Evolutionary conservation across 1,140 invertebrate species (phyloP), one percentile per base, ranked within the genome.

Genomic region (Hypothenemus hampei): DNA sequence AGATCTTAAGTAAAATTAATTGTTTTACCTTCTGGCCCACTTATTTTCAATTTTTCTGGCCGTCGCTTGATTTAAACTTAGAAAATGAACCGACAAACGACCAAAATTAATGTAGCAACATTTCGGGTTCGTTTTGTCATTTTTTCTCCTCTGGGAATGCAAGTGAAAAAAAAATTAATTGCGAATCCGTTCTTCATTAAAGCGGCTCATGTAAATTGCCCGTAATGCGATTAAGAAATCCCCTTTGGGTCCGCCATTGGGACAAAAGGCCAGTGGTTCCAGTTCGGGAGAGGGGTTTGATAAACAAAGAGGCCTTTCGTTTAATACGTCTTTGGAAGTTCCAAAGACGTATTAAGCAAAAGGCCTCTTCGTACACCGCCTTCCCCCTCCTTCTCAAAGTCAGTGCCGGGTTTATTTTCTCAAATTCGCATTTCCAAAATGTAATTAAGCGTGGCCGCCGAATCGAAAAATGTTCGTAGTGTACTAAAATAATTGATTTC

Each of bases 401-500:
- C 10, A 11, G 13, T 11, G 13, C 13, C 13, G 26, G 13, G 26
- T 31, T 31, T 11, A 31, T 31, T 31, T 31, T 31, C 8, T 11
- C 10, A 31, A 31, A 31, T 11, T 29, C 2, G 26, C 10, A 31
- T 11, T 31, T 3, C 13, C 8, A 13, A 8, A 31, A 31, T 13
- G 13, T 1, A 31, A 8, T 2, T 2, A 31, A 2, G 3, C 3
- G 3, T 2, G 13, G 26, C 10, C 8, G 26, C 8, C 10, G 26
- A 3, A 31, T 8, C 8, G 13, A 13, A 3, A 31, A 1, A 13
- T 8, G 26, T 1, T 8, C 2, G 1, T 8, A 3, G 36, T n/a
- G 10, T 8, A 22, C n/a, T 11, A 21, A 22, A 45, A 45, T 45
- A 45, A 45, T 45, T 45, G 43, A 45, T 45, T 45, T 45, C 43